Base-by-base conservation (phyloP, 1,140 invertebrate genomes). In the Halictus rubicundus region DNA sequence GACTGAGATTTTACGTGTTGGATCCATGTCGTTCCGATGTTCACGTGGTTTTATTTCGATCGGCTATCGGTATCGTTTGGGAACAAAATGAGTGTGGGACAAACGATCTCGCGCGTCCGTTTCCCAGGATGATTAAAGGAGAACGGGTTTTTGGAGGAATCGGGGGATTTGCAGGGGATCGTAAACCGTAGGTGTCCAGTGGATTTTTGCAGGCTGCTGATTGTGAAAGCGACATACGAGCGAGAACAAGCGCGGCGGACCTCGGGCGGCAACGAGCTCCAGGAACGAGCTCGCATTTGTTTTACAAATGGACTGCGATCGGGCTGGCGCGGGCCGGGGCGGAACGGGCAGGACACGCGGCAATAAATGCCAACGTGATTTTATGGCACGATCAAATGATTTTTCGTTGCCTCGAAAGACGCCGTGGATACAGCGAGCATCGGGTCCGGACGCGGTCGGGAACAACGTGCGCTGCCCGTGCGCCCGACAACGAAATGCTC, bases 331-430 rank as follows among this genome's bases (percentile, higher is more conserved):
- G 42, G 14, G 12, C 10, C 42, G 42, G 42, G 3, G 42, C 42
- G 42, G 42, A 46, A 14, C 42, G 81, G 64, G 69, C 77, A 70
- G 65, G 49, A 80, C 70, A 71, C 77, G 52, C 70, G 65, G 70
- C 70, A 80, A 82, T 80, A 82, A 82, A 82, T 82, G 81, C 78
- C 81, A 82, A 75, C 81, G 70, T 80, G 81, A 80, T 74, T 80
- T 82, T 82, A 80, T 74, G 37, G 66, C 81, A 66, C 77, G 76
- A 75, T 80, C 71, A 54, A 54, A 80, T 64, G 70, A 84, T 83
- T 84, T 83, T 80, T 84, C 71, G 37, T 27, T 57, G 54, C n/a
- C 59, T 8, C 39, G 32, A 68, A 80, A 25, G 49, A 76, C 25
- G 66, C 65, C 27, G 61, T 27, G 23, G 32, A 39, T 60, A 49